A percentile compares a stretch with the other conserved stretches of the same genome.
Conservation (phyloP, 1,140 invertebrate genomes). For the Mactra quadrangularis region DNA sequence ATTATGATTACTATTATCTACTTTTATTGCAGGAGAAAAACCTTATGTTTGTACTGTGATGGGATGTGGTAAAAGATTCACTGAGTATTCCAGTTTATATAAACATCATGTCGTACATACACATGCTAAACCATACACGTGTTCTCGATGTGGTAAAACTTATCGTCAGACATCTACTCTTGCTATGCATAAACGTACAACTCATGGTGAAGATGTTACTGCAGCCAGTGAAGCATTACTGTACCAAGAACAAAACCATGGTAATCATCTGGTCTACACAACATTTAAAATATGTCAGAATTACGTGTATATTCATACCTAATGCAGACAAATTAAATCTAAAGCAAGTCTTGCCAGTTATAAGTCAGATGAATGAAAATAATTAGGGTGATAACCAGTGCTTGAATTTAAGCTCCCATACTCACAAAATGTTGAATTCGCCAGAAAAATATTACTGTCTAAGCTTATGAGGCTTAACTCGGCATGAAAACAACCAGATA, state of each 20-base stretch:
- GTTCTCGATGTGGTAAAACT: conserved; percentile 86
- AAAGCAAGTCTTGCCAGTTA: no score
- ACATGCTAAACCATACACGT: conserved; percentile 87
- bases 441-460: no score
- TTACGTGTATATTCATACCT: no score
- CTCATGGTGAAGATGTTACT: conserved; percentile 79
- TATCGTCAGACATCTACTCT: conserved; percentile 88
- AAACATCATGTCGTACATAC: conserved; percentile 90
- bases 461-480: no score
- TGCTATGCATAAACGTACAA: conserved; percentile 86
- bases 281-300: neutral
- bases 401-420: no score
- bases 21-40: conserved; percentile 82
- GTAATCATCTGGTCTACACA: no score
- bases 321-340: no score
- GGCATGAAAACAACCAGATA: no score
- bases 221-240: conserved; percentile 69
- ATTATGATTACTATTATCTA: no score
- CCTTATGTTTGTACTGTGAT: conserved; percentile 84
- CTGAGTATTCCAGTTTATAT: conserved; percentile 90
- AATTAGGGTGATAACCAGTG: no score
- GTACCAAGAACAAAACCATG: conserved; percentile 37
- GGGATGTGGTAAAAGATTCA: conserved; percentile 89
- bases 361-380: no score
- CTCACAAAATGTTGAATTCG: no score